These are phyloP conservation scores for Microdon myrmicae DNA, from an alignment of 2,888 invertebrate genomes.

Conservation along the genomic window DNA sequence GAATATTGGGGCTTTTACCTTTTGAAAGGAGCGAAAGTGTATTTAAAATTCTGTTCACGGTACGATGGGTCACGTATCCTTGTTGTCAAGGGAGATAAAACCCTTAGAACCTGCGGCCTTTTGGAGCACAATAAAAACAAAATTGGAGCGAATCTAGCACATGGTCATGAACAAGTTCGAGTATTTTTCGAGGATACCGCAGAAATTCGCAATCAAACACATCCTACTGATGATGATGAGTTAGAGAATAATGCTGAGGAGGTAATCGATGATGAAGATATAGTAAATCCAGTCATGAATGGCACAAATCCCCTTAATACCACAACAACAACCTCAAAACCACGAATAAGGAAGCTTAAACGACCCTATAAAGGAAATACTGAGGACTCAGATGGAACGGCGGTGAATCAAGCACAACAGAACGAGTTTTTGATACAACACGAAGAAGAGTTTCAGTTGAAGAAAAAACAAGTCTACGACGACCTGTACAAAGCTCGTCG, in stretches of 20 bases:
- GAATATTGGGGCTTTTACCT: conserved; percentile 92
- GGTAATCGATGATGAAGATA: conserved; percentile 54
- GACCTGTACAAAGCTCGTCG: conserved; percentile 58
- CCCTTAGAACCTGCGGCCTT: conserved; percentile 81
- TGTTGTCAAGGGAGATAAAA: conserved; percentile 82
- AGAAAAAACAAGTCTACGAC: conserved; percentile 59
- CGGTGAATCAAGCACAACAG: background rate
- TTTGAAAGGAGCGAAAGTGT: conserved; percentile 80
- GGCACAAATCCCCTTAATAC: conserved; percentile 7
- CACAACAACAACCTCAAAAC: conserved; percentile 3
- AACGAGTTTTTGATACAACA: conserved; percentile 15
- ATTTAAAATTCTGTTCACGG: conserved; percentile 82
- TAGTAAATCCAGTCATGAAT: background rate
- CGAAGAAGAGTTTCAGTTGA: conserved; percentile 19
- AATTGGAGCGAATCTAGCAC: conserved; percentile 69
- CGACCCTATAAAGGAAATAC: conserved; percentile 37
- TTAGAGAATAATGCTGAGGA: conserved; percentile 65
- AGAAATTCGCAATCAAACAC: conserved; percentile 61
- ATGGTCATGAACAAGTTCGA: conserved; percentile 66
- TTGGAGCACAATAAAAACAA: conserved; percentile 76
- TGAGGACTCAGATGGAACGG: conserved; percentile 19
- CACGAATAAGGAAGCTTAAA: conserved; percentile 54
- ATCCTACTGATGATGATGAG: conserved; percentile 55
- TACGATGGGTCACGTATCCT: conserved; percentile 82
- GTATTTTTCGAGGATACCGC: conserved; percentile 72